Evolutionary conservation across 2,888 invertebrate genomes (phyloP).

Genomic region (Biston stratarius): DNA sequence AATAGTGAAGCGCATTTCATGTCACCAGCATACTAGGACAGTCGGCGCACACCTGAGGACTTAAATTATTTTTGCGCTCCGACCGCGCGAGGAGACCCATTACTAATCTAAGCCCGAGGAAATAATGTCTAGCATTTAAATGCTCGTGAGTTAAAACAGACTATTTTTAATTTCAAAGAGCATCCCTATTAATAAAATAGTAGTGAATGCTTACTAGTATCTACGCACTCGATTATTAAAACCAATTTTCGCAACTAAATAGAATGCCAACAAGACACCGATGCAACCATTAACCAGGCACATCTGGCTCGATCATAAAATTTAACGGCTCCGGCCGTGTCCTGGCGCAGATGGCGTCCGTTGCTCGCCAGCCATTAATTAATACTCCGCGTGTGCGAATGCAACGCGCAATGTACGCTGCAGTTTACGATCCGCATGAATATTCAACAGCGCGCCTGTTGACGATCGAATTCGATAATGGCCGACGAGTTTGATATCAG

Average conservation of each 20-base stretch:
- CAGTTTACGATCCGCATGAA: constrained; percentile 76
- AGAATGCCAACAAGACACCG: constrained; percentile 40
- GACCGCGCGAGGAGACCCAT: no score
- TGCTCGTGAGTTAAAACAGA: no score
- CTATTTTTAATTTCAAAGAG: no score
- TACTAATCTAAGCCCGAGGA: no score
- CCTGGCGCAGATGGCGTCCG: constrained; percentile 72
- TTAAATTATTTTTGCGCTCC: no score
- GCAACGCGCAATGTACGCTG: constrained; percentile 74
- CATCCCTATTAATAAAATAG: no score
- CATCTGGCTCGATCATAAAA: constrained; percentile 78
- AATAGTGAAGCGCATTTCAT: no score
- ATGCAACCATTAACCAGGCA: constrained; percentile 65
- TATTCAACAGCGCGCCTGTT: constrained; percentile 69
- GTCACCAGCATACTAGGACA: no score
- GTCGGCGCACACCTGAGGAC: no score
- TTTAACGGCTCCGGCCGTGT: constrained; percentile 72
- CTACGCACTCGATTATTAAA: neutral
- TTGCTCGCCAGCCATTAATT: constrained; percentile 77
- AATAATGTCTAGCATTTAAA: no score
- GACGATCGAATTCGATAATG: constrained; percentile 67
- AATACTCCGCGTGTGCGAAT: constrained; percentile 77
- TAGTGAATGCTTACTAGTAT: no score
- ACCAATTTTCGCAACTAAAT: constrained; percentile 15
- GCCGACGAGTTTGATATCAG: constrained; percentile 27